These are phyloP conservation scores for Diabrotica virgifera DNA, from an alignment of 1,140 invertebrate genomes.

Conservation along the genomic window DNA sequence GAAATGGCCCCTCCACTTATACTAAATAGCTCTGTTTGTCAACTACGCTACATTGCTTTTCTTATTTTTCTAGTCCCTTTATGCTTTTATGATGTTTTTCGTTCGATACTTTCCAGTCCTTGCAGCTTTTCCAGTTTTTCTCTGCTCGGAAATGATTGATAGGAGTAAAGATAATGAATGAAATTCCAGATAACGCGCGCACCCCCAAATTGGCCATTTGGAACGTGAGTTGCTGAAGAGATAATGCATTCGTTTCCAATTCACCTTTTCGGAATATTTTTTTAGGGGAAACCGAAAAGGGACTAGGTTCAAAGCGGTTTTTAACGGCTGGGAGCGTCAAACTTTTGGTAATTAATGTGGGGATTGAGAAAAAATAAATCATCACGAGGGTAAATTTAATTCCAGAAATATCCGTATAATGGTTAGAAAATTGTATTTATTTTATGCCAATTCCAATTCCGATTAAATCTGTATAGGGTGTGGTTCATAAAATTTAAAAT, in stretches of 20 bases:
- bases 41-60: background rate
- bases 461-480: no score
- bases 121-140: background rate
- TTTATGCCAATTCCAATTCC: no score
- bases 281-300: background rate
- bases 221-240: background rate
- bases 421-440: no score
- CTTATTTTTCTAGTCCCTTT: background rate
- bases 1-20: no score
- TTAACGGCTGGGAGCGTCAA: background rate
- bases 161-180: conserved; percentile 10
- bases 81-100: background rate
- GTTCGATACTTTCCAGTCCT: background rate
- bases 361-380: background rate
- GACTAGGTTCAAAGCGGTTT: background rate
- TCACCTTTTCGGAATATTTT: background rate
- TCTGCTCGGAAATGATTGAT: conserved; percentile 8
- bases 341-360: background rate
- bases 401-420: no score
- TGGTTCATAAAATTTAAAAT: no score
- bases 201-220: background rate
- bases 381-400: background rate
- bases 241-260: conserved; percentile 2
- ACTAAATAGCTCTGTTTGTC: background rate
- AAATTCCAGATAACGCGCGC: conserved; percentile 1